Percentiles rank a stretch among this genome's conserved stretches.
Conservation (phyloP, 2,888 invertebrate genomes). For the Brachyopa scutellaris region DNA sequence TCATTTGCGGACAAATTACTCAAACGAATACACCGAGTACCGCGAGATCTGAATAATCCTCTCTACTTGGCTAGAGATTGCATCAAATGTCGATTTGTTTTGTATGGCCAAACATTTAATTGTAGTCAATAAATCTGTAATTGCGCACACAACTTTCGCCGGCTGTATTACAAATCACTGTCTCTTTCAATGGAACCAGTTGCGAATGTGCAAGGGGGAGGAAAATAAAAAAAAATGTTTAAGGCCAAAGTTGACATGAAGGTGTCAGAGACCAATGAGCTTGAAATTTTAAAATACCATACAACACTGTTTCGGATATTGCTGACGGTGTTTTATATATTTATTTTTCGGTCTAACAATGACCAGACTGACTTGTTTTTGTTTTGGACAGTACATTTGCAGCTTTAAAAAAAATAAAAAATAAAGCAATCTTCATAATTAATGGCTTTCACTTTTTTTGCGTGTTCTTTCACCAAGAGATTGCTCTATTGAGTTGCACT, state of each 20-base stretch:
- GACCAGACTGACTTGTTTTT: no score
- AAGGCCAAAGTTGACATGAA: slow-evolving; percentile 49
- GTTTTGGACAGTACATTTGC: slow-evolving; percentile 29
- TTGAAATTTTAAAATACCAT: neutral
- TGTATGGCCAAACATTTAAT: slow-evolving; percentile 46
- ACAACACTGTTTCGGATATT: neutral
- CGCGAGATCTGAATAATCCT: no score
- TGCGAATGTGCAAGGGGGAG: neutral
- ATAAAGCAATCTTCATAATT: slow-evolving; percentile 18
- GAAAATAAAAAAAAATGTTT: slow-evolving; percentile 14
- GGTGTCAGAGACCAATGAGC: neutral
- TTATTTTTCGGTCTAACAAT: slow-evolving; percentile 39
- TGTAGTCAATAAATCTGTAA: slow-evolving; percentile 62
- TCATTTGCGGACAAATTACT: slow-evolving; percentile 60
- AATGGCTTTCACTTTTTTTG: slow-evolving; percentile 68
- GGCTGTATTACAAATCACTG: slow-evolving; percentile 42
- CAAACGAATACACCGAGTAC: no score
- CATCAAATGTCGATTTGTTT: slow-evolving; percentile 53
- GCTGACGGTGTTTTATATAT: slow-evolving; percentile 5
- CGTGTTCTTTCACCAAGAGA: no score
- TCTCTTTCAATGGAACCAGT: slow-evolving; percentile 51
- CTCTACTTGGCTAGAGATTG: no score
- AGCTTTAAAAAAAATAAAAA: no score
- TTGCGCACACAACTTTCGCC: slow-evolving; percentile 52
- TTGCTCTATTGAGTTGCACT: no score